Conservation (phyloP, 2,797 vertebrate genomes). For the Pipistrellus pygmaeus region DNA sequence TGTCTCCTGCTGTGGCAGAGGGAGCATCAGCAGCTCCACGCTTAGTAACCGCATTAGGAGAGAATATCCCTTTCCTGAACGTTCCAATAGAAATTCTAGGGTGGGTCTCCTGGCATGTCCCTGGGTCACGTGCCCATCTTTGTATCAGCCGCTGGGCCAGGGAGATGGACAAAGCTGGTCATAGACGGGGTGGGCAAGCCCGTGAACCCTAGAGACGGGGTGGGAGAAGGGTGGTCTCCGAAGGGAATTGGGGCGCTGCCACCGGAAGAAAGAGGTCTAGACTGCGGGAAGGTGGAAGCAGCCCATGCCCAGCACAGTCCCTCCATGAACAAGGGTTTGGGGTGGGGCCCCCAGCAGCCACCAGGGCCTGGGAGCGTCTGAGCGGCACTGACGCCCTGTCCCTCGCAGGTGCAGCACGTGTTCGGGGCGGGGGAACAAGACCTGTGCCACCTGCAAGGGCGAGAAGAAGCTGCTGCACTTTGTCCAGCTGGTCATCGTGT, state of each 20-base stretch:
- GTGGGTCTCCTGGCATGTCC: not conserved
- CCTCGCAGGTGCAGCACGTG: conserved; percentile 87
- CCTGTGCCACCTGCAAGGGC: conserved; percentile 87
- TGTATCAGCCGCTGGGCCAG: not conserved
- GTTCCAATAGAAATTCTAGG: not conserved
- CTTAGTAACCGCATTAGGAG: not conserved
- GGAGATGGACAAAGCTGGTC: not conserved
- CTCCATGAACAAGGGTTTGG: not conserved
- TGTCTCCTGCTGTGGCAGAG: not conserved
- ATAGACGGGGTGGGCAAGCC: not conserved
- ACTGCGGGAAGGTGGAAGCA: not conserved
- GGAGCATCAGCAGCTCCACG: not conserved
- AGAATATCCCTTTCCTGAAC: not conserved
- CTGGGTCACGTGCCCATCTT: not conserved
- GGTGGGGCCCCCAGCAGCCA: not conserved
- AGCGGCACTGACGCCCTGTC: not conserved
- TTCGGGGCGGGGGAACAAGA: conserved; percentile 87
- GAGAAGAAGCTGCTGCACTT: conserved; percentile 89
- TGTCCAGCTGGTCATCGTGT: conserved; percentile 88
- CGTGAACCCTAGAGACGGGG: not conserved
- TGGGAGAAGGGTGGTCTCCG: not conserved
- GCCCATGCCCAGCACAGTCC: too few species aligned
- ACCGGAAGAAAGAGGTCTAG: not conserved
- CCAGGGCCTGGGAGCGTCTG: fast-evolving
- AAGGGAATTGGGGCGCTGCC: not conserved